Evolutionary conservation across 2,113 vertebrate genomes (phyloP).

Genomic region (Hipposideros armiger): DNA sequence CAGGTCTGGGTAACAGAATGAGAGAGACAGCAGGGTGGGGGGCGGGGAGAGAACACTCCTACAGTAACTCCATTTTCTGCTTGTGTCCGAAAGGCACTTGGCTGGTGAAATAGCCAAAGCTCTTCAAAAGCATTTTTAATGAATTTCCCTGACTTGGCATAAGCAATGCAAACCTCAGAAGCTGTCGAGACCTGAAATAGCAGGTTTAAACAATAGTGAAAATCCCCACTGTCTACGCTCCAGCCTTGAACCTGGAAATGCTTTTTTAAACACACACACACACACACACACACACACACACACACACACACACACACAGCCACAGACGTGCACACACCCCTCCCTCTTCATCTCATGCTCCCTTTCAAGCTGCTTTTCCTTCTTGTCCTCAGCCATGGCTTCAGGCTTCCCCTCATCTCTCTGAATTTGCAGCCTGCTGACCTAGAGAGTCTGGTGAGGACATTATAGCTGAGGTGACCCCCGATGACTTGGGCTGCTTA

Average conservation of each 20-base stretch:
- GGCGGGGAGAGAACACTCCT: background rate
- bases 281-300: background rate
- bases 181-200: slow-evolving; percentile 56
- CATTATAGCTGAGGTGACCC: background rate
- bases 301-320: background rate
- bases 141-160: slow-evolving; percentile 15
- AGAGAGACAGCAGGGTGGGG: rapidly evolving
- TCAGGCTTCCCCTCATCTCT: background rate
- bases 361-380: background rate
- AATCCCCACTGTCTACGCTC: background rate
- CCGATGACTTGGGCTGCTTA: rapidly evolving
- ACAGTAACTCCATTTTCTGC: background rate
- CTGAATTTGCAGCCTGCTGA: background rate
- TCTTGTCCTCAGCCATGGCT: background rate
- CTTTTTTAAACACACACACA: background rate
- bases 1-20: background rate
- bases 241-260: background rate
- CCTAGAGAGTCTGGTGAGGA: background rate
- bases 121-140: slow-evolving; percentile 53
- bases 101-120: slow-evolving; percentile 27
- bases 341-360: background rate
- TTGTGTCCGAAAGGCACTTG: background rate
- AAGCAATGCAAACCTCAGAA: background rate
- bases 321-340: background rate
- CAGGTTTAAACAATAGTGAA: background rate